A percentile compares a stretch with the other conserved stretches of the same genome.
Conservation (phyloP, 1,140 invertebrate genomes). For the Amyelois transitella region DNA sequence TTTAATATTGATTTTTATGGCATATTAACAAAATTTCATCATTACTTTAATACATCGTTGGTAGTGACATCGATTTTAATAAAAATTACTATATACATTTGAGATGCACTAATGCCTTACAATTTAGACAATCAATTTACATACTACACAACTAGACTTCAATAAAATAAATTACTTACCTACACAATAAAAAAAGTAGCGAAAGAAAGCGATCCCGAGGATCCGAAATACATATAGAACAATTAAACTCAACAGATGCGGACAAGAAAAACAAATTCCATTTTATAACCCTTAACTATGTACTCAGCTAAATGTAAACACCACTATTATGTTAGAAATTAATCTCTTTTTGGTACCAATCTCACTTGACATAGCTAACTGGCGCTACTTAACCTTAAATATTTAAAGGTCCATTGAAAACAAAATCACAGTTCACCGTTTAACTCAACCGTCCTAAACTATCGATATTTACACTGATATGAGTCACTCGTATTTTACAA, state of each 20-base stretch:
- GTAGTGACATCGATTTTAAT: conserved; percentile 66
- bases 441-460: conserved; percentile 44
- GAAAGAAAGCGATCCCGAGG: conserved; percentile 11
- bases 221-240: conserved; percentile 16
- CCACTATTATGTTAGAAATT: conserved; percentile 38
- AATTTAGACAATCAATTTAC: conserved; percentile 54
- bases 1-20: conserved; percentile 67
- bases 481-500: conserved; percentile 49
- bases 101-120: conserved; percentile 49
- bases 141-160: conserved; percentile 38
- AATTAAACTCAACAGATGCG: conserved; percentile 52
- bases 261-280: conserved; percentile 33
- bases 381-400: conserved; percentile 46
- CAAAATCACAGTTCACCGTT: conserved; percentile 70
- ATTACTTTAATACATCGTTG: conserved; percentile 68
- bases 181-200: conserved; percentile 25
- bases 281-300: conserved; percentile 37
- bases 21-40: conserved; percentile 67
- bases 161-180: conserved; percentile 63
- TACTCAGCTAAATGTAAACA: conserved; percentile 38
- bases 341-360: conserved; percentile 72
- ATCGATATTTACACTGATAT: conserved; percentile 62
- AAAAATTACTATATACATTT: conserved; percentile 62
- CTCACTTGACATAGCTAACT: conserved; percentile 63
- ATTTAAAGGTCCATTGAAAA: conserved; percentile 53